Conservation (phyloP, 2,888 invertebrate species). For the Ichneumoninae sp. region DNA sequence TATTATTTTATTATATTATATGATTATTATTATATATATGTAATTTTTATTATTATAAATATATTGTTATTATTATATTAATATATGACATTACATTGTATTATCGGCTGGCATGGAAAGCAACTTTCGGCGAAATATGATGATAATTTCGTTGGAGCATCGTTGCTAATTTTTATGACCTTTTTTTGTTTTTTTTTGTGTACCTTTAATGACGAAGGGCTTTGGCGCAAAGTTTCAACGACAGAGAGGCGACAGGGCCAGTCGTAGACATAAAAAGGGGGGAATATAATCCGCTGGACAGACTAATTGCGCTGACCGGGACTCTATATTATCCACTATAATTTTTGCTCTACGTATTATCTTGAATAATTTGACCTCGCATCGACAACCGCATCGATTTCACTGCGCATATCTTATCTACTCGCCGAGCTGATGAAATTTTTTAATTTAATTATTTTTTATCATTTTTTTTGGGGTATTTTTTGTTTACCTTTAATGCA, state of each 20-base stretch:
- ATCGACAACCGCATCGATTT: constrained; percentile 49
- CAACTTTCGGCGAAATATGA: too few relatives aligned
- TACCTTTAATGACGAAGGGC: not conserved
- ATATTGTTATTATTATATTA: too few relatives aligned
- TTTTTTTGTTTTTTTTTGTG: too few relatives aligned
- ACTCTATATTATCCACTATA: constrained; percentile 43
- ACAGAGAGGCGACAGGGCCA: constrained; percentile 68
- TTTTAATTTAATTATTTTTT: not conserved
- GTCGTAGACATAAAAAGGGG: constrained; percentile 76
- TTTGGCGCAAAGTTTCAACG: too few relatives aligned
- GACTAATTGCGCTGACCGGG: constrained; percentile 82
- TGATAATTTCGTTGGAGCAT: too few relatives aligned
- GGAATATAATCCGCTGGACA: constrained; percentile 82
- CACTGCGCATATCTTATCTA: constrained; percentile 10
- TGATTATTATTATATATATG: too few relatives aligned
- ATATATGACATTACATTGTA: too few relatives aligned
- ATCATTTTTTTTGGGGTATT: not conserved
- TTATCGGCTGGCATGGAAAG: too few relatives aligned
- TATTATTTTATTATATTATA: too few relatives aligned
- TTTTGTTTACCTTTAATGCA: not conserved
- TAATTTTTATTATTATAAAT: too few relatives aligned
- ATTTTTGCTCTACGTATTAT: constrained; percentile 75
- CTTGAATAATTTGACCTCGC: constrained; percentile 78
- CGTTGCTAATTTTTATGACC: too few relatives aligned
- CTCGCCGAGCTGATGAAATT: too few relatives aligned